Conservation (phyloP, 2,113 vertebrate species). For the Hydrochoerus hydrochaeris region DNA sequence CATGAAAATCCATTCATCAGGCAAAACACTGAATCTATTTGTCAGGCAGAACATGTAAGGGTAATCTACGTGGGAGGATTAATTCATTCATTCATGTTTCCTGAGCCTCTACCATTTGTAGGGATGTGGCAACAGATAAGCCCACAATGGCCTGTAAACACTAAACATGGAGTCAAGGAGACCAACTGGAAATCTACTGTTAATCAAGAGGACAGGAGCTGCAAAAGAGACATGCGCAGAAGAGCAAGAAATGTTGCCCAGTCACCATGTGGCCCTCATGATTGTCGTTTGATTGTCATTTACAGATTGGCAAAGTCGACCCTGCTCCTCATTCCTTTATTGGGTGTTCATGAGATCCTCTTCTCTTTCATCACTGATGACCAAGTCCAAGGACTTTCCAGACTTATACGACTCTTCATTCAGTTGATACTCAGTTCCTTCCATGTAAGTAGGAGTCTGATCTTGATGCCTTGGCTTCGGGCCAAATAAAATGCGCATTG, state of each 20-base stretch:
- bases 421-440: slow-evolving; percentile 95
- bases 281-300: slow-evolving; percentile 37
- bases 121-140: background rate
- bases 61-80: background rate
- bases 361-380: slow-evolving; percentile 94
- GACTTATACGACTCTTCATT: slow-evolving; percentile 90
- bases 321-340: slow-evolving; percentile 93
- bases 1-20: background rate
- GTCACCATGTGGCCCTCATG: background rate
- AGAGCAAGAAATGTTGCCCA: background rate
- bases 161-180: background rate
- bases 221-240: background rate
- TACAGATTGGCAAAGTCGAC: slow-evolving; percentile 94
- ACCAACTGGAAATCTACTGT: background rate
- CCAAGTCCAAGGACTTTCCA: slow-evolving; percentile 89
- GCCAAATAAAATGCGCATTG: background rate
- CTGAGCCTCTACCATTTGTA: background rate
- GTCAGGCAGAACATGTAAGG: background rate
- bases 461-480: background rate
- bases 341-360: slow-evolving; percentile 96
- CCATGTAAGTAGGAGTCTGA: slow-evolving; percentile 88
- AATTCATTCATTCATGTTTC: background rate
- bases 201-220: background rate
- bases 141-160: background rate
- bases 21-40: background rate